Percentiles rank a stretch among this genome's conserved stretches.
Evolutionary conservation across 1,140 invertebrate genomes (phyloP).

Genomic region (Eueides isabella): DNA sequence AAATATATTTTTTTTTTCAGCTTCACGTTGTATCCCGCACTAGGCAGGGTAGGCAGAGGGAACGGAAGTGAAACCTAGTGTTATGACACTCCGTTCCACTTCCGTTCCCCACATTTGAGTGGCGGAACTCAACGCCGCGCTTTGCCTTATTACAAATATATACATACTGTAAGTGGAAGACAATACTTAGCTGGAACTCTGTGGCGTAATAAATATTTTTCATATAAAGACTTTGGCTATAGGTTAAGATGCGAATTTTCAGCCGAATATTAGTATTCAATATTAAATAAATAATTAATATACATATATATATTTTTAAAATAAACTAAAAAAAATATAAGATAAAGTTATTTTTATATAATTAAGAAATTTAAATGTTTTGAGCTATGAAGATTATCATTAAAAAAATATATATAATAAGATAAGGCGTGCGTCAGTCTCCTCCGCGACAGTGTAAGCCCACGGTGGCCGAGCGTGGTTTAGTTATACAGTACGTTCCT

Average conservation of each 20-base stretch:
- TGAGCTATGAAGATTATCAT: constrained; percentile 20
- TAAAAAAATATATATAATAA: constrained; percentile 21
- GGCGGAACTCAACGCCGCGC: too few relatives aligned
- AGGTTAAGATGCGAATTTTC: neutral
- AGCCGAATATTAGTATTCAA: neutral
- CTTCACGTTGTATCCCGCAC: too few relatives aligned
- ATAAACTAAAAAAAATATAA: neutral
- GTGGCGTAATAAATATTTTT: too few relatives aligned
- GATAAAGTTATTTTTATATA: constrained; percentile 13
- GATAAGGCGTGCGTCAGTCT: constrained; percentile 33
- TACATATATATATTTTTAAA: neutral
- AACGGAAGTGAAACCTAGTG: too few relatives aligned
- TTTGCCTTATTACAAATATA: too few relatives aligned
- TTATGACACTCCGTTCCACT: too few relatives aligned
- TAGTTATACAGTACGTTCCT: constrained; percentile 36
- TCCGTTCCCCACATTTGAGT: too few relatives aligned
- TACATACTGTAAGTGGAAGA: too few relatives aligned
- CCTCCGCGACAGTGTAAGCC: constrained; percentile 17
- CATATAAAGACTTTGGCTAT: too few relatives aligned
- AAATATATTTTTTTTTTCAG: too few relatives aligned
- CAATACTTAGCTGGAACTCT: too few relatives aligned
- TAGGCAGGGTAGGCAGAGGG: too few relatives aligned
- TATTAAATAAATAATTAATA: neutral
- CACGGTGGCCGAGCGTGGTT: constrained; percentile 43
- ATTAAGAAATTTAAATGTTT: constrained; percentile 2